These are phyloP conservation scores for Ditylenchus dipsaci DNA, from an alignment of 1,140 invertebrate genomes.

Conservation along the genomic window DNA sequence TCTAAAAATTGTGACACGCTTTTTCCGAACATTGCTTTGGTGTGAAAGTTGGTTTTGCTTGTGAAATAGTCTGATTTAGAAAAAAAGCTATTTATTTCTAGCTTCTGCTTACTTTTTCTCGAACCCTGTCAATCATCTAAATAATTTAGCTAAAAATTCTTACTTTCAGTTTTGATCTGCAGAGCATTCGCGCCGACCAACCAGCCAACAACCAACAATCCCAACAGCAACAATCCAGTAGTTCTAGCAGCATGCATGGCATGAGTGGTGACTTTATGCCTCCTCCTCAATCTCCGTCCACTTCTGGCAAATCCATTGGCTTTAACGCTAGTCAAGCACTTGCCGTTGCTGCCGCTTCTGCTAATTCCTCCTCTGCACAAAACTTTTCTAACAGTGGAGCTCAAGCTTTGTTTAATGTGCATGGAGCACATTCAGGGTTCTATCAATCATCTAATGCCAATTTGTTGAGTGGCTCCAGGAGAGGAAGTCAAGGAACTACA, in stretches of 20 bases:
- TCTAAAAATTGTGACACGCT: no score
- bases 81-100: no score
- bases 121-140: no score
- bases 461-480: neutral
- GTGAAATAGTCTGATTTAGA: no score
- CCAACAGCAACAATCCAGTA: no score
- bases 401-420: neutral
- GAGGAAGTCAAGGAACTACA: slow-evolving; percentile 1
- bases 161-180: neutral
- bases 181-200: neutral
- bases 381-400: neutral
- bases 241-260: neutral
- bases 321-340: neutral
- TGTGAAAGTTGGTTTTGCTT: no score
- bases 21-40: no score
- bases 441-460: neutral
- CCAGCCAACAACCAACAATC: neutral
- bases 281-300: neutral
- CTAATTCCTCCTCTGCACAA: neutral
- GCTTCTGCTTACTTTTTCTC: no score
- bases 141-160: no score
- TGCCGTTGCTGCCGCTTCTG: neutral
- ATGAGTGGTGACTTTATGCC: neutral
- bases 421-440: neutral
- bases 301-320: neutral